Evolutionary conservation across 2,113 vertebrate species (phyloP).

Genomic region (Cnemophilus loriae): DNA sequence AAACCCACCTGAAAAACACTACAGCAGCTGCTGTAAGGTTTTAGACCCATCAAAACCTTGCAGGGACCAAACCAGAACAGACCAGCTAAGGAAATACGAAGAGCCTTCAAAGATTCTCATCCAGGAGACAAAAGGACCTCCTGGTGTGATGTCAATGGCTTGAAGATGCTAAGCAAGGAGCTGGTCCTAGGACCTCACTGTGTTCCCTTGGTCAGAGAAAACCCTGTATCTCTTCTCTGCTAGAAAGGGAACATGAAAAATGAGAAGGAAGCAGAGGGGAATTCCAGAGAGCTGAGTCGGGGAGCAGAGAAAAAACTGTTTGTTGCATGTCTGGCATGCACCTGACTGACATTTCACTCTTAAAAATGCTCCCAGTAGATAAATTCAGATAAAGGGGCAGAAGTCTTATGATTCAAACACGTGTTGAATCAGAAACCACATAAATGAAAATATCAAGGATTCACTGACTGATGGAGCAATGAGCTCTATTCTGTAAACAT

Average conservation of each 20-base stretch:
- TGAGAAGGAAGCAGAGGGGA: constrained; percentile 6
- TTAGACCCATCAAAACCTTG: background rate
- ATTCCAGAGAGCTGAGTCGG: background rate
- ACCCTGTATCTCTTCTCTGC: background rate
- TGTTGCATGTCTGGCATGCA: constrained; percentile 26
- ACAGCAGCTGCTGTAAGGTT: background rate
- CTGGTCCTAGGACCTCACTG: background rate
- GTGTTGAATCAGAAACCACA: constrained; percentile 58
- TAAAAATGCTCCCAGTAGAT: constrained; percentile 45
- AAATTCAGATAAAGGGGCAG: constrained; percentile 37
- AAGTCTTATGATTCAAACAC: constrained; percentile 59
- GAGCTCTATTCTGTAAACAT: constrained; percentile 58
- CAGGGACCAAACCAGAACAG: background rate
- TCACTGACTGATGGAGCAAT: constrained; percentile 56
- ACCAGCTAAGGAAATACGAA: background rate
- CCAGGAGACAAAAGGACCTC: background rate
- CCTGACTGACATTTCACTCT: constrained; percentile 59
- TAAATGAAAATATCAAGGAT: constrained; percentile 66
- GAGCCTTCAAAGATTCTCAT: background rate
- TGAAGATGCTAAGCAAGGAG: background rate
- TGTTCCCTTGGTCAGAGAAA: background rate
- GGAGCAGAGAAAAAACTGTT: background rate
- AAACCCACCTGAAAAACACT: background rate
- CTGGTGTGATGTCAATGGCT: background rate
- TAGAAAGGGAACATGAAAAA: background rate